phyloP scores from a whole-genome alignment of 2,113 vertebrate species.

The Craseonycteris thonglongyai region DNA sequence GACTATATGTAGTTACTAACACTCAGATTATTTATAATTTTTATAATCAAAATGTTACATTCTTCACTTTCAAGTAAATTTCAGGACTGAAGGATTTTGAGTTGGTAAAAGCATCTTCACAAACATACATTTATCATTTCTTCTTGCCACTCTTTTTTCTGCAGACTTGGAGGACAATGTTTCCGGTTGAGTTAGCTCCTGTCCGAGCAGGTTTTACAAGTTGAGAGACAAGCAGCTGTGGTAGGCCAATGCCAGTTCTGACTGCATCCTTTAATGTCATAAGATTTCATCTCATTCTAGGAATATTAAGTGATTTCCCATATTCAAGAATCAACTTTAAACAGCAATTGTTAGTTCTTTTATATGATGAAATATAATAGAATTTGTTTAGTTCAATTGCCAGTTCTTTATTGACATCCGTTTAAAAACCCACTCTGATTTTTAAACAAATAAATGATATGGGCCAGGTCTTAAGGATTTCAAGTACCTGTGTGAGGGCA shows the following conservation, averaged over 20 bases:
- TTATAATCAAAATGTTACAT: background rate
- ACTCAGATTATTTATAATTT: background rate
- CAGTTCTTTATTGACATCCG: background rate
- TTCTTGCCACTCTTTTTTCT: background rate
- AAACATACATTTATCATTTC: background rate
- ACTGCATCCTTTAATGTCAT: background rate
- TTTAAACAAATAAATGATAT: background rate
- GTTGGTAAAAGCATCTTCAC: background rate
- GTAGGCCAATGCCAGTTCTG: background rate
- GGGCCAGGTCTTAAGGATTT: background rate
- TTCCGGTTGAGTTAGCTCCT: background rate
- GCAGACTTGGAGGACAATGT: background rate
- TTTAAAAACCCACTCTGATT: background rate
- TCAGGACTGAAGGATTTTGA: background rate
- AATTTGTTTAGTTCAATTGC: background rate
- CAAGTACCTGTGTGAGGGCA: background rate
- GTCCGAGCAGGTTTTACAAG: slow-evolving; percentile 44
- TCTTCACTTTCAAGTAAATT: background rate
- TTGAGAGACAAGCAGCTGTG: background rate
- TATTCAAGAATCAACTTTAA: background rate
- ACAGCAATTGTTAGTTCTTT: background rate
- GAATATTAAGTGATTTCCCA: background rate
- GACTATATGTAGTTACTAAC: background rate
- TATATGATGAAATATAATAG: background rate
- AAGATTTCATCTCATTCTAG: background rate